These are phyloP conservation scores for Chionomys nivalis DNA, from an alignment of 2,113 vertebrate genomes.

Conservation along the genomic window DNA sequence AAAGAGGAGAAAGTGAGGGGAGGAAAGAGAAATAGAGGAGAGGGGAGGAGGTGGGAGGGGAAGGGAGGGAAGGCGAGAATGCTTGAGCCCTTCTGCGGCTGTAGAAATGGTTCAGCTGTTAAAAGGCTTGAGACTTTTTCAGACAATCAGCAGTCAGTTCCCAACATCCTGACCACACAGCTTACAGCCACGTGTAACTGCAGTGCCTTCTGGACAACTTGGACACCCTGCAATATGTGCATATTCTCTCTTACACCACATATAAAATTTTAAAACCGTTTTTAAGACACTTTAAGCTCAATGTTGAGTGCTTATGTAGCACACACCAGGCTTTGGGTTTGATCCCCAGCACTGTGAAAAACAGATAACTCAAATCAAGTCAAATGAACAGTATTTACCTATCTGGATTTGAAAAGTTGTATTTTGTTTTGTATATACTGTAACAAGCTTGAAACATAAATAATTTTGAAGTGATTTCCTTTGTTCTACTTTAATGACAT, in stretches of 20 bases:
- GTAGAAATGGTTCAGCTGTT: not conserved
- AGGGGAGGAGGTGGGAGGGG: not conserved
- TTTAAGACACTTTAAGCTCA: not conserved
- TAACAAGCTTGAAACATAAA: slow-evolving; percentile 56
- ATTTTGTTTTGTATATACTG: slow-evolving; percentile 35
- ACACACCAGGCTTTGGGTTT: not conserved
- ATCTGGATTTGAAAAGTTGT: slow-evolving; percentile 38
- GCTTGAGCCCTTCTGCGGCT: not conserved
- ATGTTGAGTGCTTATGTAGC: not conserved
- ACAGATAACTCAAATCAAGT: not conserved
- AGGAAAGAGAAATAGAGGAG: not conserved
- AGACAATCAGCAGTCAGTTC: not conserved
- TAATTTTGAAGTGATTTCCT: slow-evolving; percentile 21
- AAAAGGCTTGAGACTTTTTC: not conserved
- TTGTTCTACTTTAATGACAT: not conserved
- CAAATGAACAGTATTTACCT: slow-evolving; percentile 42
- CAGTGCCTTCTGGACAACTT: not conserved
- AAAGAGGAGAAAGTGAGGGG: not conserved
- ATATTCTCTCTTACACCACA: not conserved
- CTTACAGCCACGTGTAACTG: not conserved
- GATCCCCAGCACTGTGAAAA: not conserved
- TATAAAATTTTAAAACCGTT: not conserved
- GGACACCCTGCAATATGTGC: not conserved
- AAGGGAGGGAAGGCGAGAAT: rapidly evolving
- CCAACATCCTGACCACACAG: not conserved